These are phyloP conservation scores for Andrena dorsata DNA, from an alignment of 2,888 invertebrate genomes.

Conservation along the genomic window DNA sequence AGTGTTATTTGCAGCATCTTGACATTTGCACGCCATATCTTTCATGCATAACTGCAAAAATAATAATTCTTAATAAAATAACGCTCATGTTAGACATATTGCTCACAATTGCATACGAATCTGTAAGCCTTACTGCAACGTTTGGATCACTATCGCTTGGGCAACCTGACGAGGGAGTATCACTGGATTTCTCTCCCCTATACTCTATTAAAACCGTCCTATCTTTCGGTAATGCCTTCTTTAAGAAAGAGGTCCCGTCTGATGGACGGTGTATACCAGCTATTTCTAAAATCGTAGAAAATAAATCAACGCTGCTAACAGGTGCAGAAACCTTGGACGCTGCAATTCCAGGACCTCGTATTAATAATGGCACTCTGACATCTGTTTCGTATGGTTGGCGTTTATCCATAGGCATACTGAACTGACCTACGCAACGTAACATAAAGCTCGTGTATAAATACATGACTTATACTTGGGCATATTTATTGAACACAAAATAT, in stretches of 20 bases:
- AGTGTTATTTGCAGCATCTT: conserved; percentile 94
- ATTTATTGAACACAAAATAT: neutral
- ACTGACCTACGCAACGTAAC: conserved; percentile 89
- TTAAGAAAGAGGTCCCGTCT: conserved; percentile 78
- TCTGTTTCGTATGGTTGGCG: conserved; percentile 96
- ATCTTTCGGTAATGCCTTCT: conserved; percentile 78
- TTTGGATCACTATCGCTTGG: conserved; percentile 88
- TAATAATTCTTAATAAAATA: conserved; percentile 10
- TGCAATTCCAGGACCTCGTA: conserved; percentile 90
- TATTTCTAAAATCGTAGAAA: conserved; percentile 92
- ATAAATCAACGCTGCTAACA: conserved; percentile 92
- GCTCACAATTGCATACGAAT: neutral
- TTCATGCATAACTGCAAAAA: conserved; percentile 88
- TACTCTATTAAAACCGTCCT: conserved; percentile 92
- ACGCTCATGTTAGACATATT: conserved; percentile 1
- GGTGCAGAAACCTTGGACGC: conserved; percentile 86
- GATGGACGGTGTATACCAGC: conserved; percentile 87
- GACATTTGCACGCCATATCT: conserved; percentile 92
- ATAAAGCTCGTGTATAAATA: neutral
- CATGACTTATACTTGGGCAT: neutral
- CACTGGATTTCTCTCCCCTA: conserved; percentile 90
- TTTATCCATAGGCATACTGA: conserved; percentile 95
- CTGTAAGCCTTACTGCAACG: conserved; percentile 86
- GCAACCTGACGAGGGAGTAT: conserved; percentile 88
- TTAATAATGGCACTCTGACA: conserved; percentile 92